Base-by-base conservation (phyloP, 2,888 invertebrate species). In the Craniophora ligustri region DNA sequence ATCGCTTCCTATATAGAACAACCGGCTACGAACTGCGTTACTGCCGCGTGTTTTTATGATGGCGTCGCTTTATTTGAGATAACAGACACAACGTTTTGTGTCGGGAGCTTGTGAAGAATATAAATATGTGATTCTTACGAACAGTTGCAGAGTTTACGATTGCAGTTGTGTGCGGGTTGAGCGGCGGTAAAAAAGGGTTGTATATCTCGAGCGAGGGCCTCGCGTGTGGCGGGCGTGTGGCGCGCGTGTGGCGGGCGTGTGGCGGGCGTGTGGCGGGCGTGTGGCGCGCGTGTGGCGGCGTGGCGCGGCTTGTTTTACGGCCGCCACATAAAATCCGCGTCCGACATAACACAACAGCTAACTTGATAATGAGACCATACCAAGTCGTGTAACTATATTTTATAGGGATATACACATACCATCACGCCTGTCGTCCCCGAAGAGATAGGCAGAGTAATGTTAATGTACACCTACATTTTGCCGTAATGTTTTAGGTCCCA, bases 71-170 rank as follows among this genome's bases (percentile, higher is more conserved):
- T n/a, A n/a, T n/a, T n/a, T n/a, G n/a, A n/a, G n/a, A n/a, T n/a
- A n/a, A n/a, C n/a, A n/a, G n/a, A n/a, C n/a, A n/a, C n/a, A n/a
- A n/a, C n/a, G n/a, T n/a, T n/a, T 49, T 39, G 48, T 47, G 48
- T 47, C 42, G 40, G 42, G 46, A 47, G 46, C 62, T 55, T 58
- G 53, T 58, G 49, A 41, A 48, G 35, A 55, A 21, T 56, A 54
- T 67, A 69, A 67, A 67, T 59, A 59, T 34, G 36, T 28, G 58
- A 59, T 45, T 66, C 46, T 56, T 59, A 67, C 70, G 41, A 56
- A 56, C 59, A 63, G 53, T 34, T 51, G 38, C 50, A 62, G 31
- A 56, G 38, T 67, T 70, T 70, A 67, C 50, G 67, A 58, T 49
- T 62, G 39, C 48, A 40, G 45, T 49, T 42, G 31, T 19, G 39